These are phyloP conservation scores for Eutolmus rufibarbis DNA, from an alignment of 2,888 invertebrate genomes.

Conservation along the genomic window DNA sequence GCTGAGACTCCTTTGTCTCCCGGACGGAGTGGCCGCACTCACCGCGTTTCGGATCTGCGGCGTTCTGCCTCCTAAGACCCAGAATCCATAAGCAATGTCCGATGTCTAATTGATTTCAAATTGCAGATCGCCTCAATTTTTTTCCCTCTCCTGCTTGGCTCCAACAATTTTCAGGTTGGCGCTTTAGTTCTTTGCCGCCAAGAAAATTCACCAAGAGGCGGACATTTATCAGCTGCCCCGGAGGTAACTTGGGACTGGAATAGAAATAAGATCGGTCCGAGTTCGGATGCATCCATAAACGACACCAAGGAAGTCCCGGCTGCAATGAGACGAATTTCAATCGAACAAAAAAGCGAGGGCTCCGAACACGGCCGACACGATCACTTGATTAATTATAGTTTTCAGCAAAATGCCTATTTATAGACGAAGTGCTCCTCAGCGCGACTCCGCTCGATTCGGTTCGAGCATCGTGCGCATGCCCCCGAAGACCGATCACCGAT, in stretches of 20 bases:
- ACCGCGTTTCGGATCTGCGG: neutral
- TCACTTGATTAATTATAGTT: slow-evolving; percentile 46
- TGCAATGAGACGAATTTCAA: neutral
- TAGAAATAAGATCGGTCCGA: neutral
- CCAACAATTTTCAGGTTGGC: neutral
- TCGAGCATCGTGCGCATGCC: neutral
- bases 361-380: slow-evolving; percentile 43
- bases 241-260: neutral
- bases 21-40: neutral
- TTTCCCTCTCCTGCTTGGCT: neutral
- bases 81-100: slow-evolving; percentile 39
- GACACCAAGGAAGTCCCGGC: neutral
- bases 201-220: slow-evolving; percentile 16
- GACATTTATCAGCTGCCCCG: slow-evolving; percentile 17
- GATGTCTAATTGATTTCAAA: slow-evolving; percentile 42
- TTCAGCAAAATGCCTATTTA: slow-evolving; percentile 44
- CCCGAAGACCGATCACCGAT: neutral
- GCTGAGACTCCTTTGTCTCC: neutral
- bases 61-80: neutral
- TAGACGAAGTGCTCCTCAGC: neutral
- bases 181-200: slow-evolving; percentile 26
- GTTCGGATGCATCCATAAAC: neutral
- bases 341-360: slow-evolving; percentile 13
- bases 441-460: neutral
- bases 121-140: slow-evolving; percentile 13